A percentile compares a stretch with the other conserved stretches of the same genome.
These are phyloP conservation scores for Arrhopalites spinosus DNA, from an alignment of 2,888 invertebrate species.

Conservation along the genomic window DNA sequence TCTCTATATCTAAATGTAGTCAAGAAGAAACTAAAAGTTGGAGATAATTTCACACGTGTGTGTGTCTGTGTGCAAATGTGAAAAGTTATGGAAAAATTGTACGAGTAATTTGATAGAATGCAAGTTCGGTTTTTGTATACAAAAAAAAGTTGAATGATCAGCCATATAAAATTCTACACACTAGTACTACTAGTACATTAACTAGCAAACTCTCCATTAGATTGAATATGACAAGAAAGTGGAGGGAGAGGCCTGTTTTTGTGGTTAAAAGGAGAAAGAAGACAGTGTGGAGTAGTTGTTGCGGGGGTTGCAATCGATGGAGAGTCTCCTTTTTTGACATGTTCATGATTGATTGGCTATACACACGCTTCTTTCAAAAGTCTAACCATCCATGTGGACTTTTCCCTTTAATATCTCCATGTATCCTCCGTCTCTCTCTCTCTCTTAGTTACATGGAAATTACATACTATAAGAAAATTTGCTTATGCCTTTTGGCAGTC, in stretches of 20 bases:
- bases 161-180: background rate
- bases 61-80: conserved; percentile 18
- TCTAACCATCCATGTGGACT: background rate
- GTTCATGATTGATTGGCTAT: conserved; percentile 30
- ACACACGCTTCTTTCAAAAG: conserved; percentile 15
- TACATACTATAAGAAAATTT: background rate
- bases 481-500: background rate
- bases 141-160: too few relatives aligned
- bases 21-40: too few relatives aligned
- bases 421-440: background rate
- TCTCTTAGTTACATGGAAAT: background rate
- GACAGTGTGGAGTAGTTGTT: too few relatives aligned
- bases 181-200: background rate
- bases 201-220: background rate
- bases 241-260: too few relatives aligned
- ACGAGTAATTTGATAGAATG: background rate
- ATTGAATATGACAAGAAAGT: background rate
- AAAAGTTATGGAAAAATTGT: conserved; percentile 23
- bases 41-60: too few relatives aligned
- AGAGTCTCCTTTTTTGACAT: conserved; percentile 27
- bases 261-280: background rate
- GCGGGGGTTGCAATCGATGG: conserved; percentile 15
- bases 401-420: background rate
- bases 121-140: background rate
- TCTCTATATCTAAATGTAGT: too few relatives aligned